These are phyloP conservation scores for Poicephalus gulielmi DNA, from an alignment of 2,113 vertebrate species.

Conservation along the genomic window DNA sequence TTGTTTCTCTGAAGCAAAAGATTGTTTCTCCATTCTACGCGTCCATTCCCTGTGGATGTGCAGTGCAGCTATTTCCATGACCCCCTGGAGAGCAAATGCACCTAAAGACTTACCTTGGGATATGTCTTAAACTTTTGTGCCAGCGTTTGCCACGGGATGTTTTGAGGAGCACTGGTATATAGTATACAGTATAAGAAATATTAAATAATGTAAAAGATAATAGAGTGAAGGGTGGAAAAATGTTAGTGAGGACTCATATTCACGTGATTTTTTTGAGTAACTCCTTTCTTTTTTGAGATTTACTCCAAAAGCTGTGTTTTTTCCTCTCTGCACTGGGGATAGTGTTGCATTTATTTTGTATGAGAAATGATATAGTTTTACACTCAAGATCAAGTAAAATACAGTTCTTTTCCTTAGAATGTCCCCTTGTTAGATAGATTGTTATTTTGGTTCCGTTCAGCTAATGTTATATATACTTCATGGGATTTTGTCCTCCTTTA, in stretches of 20 bases:
- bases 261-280: background rate
- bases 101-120: background rate
- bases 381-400: background rate
- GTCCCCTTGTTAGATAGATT: background rate
- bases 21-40: background rate
- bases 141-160: background rate
- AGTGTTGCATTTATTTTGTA: background rate
- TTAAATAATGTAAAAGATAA: background rate
- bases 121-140: background rate
- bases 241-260: background rate
- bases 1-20: background rate
- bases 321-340: background rate
- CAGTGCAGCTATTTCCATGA: background rate
- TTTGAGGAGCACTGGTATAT: background rate
- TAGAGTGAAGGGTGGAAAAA: background rate
- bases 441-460: background rate
- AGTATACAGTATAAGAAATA: background rate
- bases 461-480: background rate
- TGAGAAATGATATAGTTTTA: background rate
- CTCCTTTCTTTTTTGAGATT: background rate
- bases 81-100: background rate
- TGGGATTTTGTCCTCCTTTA: background rate
- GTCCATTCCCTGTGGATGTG: background rate
- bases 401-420: background rate
- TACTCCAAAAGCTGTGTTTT: background rate